Evolutionary conservation across 2,888 invertebrate species (phyloP), one percentile per base, ranked within the genome.

Genomic region (Plagiodera versicolora): DNA sequence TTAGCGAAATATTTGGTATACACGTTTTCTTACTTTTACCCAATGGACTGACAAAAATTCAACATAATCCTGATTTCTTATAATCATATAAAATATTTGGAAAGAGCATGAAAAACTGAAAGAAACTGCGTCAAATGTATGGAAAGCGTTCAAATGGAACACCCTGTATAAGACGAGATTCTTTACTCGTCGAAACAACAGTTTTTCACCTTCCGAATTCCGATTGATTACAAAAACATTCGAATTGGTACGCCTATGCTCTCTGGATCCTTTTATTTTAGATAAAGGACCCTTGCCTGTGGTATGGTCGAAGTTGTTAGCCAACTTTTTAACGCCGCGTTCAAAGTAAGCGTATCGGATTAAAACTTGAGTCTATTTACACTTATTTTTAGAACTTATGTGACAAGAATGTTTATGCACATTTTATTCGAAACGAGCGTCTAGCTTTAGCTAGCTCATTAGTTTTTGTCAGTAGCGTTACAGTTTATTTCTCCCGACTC

Each of bases 361-460:
- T 60, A 60, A 60, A 63, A 66, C 64, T 60, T 47, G 54, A 55
- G 62, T 63, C 53, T 64, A 58, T 67, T 66, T 66, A 63, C 67
- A 61, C 58, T 61, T 60, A 66, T 66, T 66, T 67, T 67, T 66
- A 67, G 65, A 61, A 44, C 52, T 53, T n/a, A 51, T 60, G 61
- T 51, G 65, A 64, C 57, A 61, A 56, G 58, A 64, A 54, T 59
- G 54, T 55, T 59, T 55, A 59, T 55, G 32, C 32, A 32, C 32
- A 32, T 10, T 32, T 32, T 32, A 32, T 32, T 32, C 32, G 32
- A 11, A 32, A 32, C 10, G 32, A 32, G 10, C 32, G 32, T 32
- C 32, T 32, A 32, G 32, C 32, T 32, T 2, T 6, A 32, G 6
- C 32, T 32, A 32, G 32, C 10, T 10, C 8, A 32, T 32, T 11